Percentiles rank a stretch among this genome's conserved stretches.
phyloP scores from a whole-genome alignment of 2,888 invertebrate genomes.

The Brenthis hecate region DNA sequence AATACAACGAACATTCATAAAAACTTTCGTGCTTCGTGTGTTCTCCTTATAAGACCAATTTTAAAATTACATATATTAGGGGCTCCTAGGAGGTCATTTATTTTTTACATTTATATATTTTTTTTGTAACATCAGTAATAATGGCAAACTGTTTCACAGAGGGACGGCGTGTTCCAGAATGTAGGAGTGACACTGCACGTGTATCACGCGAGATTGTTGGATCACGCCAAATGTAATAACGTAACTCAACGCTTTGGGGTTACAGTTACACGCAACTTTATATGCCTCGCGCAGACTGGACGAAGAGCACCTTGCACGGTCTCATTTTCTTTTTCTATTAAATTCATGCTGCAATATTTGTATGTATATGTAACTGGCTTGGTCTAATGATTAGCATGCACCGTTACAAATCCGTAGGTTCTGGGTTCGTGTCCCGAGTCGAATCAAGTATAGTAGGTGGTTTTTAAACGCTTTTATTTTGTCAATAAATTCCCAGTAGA shows the following conservation, averaged over 20 bases:
- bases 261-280: conserved; percentile 61
- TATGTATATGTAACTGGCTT: not conserved
- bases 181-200: conserved; percentile 55
- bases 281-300: conserved; percentile 65
- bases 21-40: too few species aligned
- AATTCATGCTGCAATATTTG: not conserved
- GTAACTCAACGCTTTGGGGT: conserved; percentile 65
- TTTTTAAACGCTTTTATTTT: too few species aligned
- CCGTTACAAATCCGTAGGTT: too few species aligned
- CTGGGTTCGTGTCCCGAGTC: too few species aligned
- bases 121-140: not conserved
- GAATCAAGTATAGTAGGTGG: too few species aligned
- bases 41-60: too few species aligned
- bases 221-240: conserved; percentile 61
- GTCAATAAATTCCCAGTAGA: too few species aligned
- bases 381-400: too few species aligned
- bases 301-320: conserved; percentile 70
- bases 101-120: too few species aligned
- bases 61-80: too few species aligned
- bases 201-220: conserved; percentile 57
- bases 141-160: conserved; percentile 46
- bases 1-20: too few species aligned
- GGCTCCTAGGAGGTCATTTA: too few species aligned
- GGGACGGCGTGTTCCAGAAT: conserved; percentile 61
- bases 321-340: conserved; percentile 34